These are phyloP conservation scores for Laspeyria flexula DNA, from an alignment of 2,888 invertebrate genomes.

Conservation along the genomic window DNA sequence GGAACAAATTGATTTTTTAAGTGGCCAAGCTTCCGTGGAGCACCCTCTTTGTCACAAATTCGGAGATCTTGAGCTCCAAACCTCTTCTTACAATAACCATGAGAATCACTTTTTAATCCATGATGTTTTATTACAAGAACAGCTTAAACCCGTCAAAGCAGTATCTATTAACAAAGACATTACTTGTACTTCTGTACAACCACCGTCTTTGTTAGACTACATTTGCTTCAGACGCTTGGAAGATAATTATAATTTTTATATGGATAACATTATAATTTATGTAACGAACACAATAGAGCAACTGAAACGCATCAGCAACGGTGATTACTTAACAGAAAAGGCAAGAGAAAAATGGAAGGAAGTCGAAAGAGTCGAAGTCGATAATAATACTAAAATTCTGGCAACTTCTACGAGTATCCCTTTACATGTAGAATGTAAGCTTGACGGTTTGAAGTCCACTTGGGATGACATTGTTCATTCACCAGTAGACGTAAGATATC, in stretches of 20 bases:
- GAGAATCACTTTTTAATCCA: slow-evolving; percentile 61
- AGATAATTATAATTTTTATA: slow-evolving; percentile 74
- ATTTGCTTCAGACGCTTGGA: slow-evolving; percentile 73
- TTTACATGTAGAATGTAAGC: slow-evolving; percentile 61
- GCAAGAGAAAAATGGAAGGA: slow-evolving; percentile 78
- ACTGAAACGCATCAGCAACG: slow-evolving; percentile 79
- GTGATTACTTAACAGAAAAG: slow-evolving; percentile 75
- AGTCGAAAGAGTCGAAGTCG: slow-evolving; percentile 40
- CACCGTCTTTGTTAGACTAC: slow-evolving; percentile 71
- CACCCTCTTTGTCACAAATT: slow-evolving; percentile 70
- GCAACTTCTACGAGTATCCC: slow-evolving; percentile 69
- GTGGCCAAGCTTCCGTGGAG: slow-evolving; percentile 54
- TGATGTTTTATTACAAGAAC: slow-evolving; percentile 63
- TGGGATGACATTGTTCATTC: slow-evolving; percentile 75
- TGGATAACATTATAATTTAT: slow-evolving; percentile 76
- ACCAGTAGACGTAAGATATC: slow-evolving; percentile 70
- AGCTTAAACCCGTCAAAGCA: slow-evolving; percentile 56
- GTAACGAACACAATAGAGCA: slow-evolving; percentile 77
- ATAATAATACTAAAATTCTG: slow-evolving; percentile 55
- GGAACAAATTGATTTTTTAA: slow-evolving; percentile 66
- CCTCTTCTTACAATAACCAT: slow-evolving; percentile 54
- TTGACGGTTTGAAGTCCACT: slow-evolving; percentile 43
- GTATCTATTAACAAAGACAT: slow-evolving; percentile 47
- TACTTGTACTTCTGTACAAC: slow-evolving; percentile 51
- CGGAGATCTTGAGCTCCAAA: slow-evolving; percentile 61